Evolutionary conservation across 2,888 invertebrate species (phyloP).

Genomic region (Calephelis perditalis): DNA sequence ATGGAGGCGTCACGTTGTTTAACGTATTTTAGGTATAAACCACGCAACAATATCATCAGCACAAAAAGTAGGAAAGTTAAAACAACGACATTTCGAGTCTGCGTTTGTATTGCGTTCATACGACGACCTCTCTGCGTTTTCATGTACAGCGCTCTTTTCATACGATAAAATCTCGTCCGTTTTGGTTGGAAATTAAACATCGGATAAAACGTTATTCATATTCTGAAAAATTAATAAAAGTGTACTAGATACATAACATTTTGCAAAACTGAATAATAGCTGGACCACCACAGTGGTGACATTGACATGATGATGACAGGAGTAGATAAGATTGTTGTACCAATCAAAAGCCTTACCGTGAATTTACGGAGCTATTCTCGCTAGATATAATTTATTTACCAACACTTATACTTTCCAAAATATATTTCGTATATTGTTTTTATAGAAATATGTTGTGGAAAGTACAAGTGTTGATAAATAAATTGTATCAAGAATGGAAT

Average conservation of each 20-base stretch:
- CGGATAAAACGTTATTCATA: slow-evolving; percentile 16
- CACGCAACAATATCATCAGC: slow-evolving; percentile 31
- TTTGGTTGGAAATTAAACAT: slow-evolving; percentile 32
- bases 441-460: too few relatives aligned
- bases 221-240: neutral
- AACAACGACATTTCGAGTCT: slow-evolving; percentile 29
- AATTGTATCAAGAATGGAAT: too few relatives aligned
- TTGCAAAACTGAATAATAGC: neutral
- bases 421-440: too few relatives aligned
- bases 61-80: slow-evolving; percentile 34
- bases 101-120: slow-evolving; percentile 16
- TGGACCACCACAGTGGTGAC: too few relatives aligned
- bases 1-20: slow-evolving; percentile 17
- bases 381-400: too few relatives aligned
- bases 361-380: too few relatives aligned
- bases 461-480: too few relatives aligned
- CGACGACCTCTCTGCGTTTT: slow-evolving; percentile 21
- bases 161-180: slow-evolving; percentile 29
- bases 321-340: too few relatives aligned
- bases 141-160: slow-evolving; percentile 35
- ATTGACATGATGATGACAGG: too few relatives aligned
- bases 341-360: too few relatives aligned
- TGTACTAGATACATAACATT: neutral
- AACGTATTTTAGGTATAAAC: slow-evolving; percentile 33
- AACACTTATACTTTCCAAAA: too few relatives aligned